A percentile compares a stretch with the other conserved stretches of the same genome.
phyloP scores from a whole-genome alignment of 2,797 vertebrate genomes.

The Pangasius larnaudii region DNA sequence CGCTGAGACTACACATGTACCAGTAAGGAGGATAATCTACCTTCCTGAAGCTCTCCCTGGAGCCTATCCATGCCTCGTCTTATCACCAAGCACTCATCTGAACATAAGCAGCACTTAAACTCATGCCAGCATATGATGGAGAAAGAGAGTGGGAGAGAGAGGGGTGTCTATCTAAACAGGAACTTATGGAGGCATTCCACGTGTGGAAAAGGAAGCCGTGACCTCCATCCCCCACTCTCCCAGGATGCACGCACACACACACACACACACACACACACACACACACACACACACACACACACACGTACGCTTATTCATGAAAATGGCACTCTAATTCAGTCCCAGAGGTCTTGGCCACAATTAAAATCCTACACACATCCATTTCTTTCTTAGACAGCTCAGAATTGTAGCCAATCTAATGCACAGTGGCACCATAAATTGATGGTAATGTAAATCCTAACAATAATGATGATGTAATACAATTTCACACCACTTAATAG shows the following conservation, averaged over 20 bases:
- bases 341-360: slow-evolving; percentile 51
- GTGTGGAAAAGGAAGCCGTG: slow-evolving; percentile 71
- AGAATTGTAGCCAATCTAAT: slow-evolving; percentile 4
- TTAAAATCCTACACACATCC: slow-evolving; percentile 43
- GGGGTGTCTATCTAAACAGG: slow-evolving; percentile 75
- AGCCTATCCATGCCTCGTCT: slow-evolving; percentile 64
- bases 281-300: slow-evolving; percentile 30
- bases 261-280: slow-evolving; percentile 18
- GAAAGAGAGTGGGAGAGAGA: slow-evolving; percentile 14
- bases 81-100: slow-evolving; percentile 67
- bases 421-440: slow-evolving; percentile 24
- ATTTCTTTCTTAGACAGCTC: slow-evolving; percentile 6
- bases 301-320: slow-evolving; percentile 27
- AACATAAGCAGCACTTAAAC: slow-evolving; percentile 72
- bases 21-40: slow-evolving; percentile 76
- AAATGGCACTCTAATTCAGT: slow-evolving; percentile 53
- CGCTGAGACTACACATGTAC: slow-evolving; percentile 37
- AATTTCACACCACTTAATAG: slow-evolving; percentile 1
- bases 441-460: slow-evolving; percentile 15
- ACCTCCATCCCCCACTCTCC: slow-evolving; percentile 64
- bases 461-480: slow-evolving; percentile 32
- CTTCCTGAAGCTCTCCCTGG: slow-evolving; percentile 74
- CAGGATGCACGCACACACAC: slow-evolving; percentile 31
- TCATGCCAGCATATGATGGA: slow-evolving; percentile 72
- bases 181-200: slow-evolving; percentile 79